A percentile compares a stretch with the other conserved stretches of the same genome.
These are phyloP conservation scores for Spisula subtruncata DNA, from an alignment of 2,888 invertebrate species.

Conservation along the genomic window DNA sequence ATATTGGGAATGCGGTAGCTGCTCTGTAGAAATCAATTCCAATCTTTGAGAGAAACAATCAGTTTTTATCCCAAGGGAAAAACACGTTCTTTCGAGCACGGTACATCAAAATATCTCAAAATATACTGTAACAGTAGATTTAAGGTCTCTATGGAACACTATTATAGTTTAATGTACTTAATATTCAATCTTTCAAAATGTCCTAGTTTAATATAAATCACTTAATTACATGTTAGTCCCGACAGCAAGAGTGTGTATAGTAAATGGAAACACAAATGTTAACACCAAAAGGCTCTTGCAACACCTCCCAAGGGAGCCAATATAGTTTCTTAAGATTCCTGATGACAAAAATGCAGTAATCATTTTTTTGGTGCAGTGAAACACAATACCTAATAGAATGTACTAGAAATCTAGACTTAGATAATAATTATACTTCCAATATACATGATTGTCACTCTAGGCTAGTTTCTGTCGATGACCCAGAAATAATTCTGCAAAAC, in stretches of 20 bases:
- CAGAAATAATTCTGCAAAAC: no score
- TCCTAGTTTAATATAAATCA: neutral
- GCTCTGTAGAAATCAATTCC: neutral
- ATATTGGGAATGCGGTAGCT: neutral
- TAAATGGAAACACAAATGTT: no score
- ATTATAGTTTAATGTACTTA: neutral
- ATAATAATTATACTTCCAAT: no score
- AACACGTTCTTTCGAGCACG: neutral
- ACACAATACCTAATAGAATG: no score
- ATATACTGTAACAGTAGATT: neutral
- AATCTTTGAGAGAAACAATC: slow-evolving; percentile 12
- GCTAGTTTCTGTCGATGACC: no score
- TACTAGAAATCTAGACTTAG: no score
- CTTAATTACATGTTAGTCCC: neutral
- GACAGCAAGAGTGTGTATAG: neutral
- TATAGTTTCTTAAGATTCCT: no score
- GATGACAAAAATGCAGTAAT: no score
- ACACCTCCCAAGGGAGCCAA: no score
- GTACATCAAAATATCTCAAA: slow-evolving; percentile 17
- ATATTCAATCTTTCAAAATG: neutral
- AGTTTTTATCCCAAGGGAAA: slow-evolving; percentile 5
- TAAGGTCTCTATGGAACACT: neutral
- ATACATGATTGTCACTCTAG: no score
- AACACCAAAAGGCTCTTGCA: no score
- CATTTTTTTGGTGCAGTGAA: no score